Evolutionary conservation across 2,888 invertebrate species (phyloP), one percentile per base, ranked within the genome.

Genomic region (Cryptophagus acutangulus): DNA sequence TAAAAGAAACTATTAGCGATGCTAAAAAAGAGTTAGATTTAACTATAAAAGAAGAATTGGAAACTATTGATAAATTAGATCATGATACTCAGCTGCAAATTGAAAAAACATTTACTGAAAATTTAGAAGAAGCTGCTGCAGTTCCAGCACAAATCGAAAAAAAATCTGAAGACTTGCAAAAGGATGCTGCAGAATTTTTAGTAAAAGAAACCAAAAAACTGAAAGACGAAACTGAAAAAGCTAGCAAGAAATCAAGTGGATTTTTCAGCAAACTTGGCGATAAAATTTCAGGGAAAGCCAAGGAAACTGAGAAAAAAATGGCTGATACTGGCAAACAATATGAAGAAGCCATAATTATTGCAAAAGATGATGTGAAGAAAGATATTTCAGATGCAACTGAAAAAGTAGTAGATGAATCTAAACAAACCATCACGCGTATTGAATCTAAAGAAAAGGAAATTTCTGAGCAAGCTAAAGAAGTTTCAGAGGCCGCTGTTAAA

Each of bases 181-280:
- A 10, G 13, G 13, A n/a, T 12, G 30, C 10, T 28, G 45, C n/a
- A n/a, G n/a, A 49, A 45, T 36, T 33, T 2, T 41, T 41, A 26
- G 26, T 35, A 12, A 13, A 17, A 33, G 40, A 46, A 8, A 12
- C n/a, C n/a, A 29, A 29, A 29, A 12, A 29, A 12, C 30, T 29
- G 30, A 17, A 40, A 33, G 26, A 38, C 25, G 20, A 15, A 28
- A 8, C 33, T 12, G 36, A 44, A 24, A 38, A 48, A 30, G 40
- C 33, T 3, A 43, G 33, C 38, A 46, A 52, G 38, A 52, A 45
- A 34, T 41, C 45, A 34, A 48, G 41, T 13, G 43, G 52, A 9
- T 50, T 54, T 16, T 48, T 54, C 16, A 41, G 42, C 28, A 52
- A 52, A 47, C 13, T 46, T 2, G 49, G 51, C n/a, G 45, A 44